These are phyloP conservation scores for Hirtodrosophila trivittata DNA, from an alignment of 2,888 invertebrate species.

Conservation along the genomic window DNA sequence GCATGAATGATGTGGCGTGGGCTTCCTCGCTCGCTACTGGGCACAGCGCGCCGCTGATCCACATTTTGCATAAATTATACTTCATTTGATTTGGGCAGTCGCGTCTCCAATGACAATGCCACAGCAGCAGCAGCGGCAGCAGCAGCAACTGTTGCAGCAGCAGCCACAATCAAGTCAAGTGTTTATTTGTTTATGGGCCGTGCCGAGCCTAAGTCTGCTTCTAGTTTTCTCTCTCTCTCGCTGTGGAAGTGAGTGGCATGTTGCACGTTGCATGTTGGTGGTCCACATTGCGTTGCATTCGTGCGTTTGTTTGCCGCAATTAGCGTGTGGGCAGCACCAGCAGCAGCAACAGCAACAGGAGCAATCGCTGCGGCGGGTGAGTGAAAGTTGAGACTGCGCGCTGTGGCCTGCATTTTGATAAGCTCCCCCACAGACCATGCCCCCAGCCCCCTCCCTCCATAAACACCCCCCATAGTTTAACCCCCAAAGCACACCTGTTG, in stretches of 20 bases:
- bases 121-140: constrained; percentile 10
- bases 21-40: constrained; percentile 55
- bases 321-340: constrained; percentile 72
- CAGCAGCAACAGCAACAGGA: constrained; percentile 14
- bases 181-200: constrained; percentile 77
- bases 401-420: constrained; percentile 48
- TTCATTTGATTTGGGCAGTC: constrained; percentile 76
- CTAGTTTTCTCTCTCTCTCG: constrained; percentile 1
- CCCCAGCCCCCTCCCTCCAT: neutral
- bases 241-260: constrained; percentile 64
- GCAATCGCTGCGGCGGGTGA: constrained; percentile 34
- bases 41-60: constrained; percentile 42
- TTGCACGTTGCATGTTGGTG: constrained; percentile 68
- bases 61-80: constrained; percentile 77
- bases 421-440: constrained; percentile 41
- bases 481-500: constrained; percentile 63
- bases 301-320: constrained; percentile 75
- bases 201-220: constrained; percentile 32
- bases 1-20: constrained; percentile 77
- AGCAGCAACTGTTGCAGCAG: constrained; percentile 7
- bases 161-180: constrained; percentile 81
- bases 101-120: constrained; percentile 61
- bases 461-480: neutral
- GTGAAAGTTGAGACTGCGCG: constrained; percentile 59
- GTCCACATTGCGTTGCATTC: constrained; percentile 66